These are phyloP conservation scores for Rhinoderma darwinii DNA, from an alignment of 2,113 vertebrate genomes.

Conservation along the genomic window DNA sequence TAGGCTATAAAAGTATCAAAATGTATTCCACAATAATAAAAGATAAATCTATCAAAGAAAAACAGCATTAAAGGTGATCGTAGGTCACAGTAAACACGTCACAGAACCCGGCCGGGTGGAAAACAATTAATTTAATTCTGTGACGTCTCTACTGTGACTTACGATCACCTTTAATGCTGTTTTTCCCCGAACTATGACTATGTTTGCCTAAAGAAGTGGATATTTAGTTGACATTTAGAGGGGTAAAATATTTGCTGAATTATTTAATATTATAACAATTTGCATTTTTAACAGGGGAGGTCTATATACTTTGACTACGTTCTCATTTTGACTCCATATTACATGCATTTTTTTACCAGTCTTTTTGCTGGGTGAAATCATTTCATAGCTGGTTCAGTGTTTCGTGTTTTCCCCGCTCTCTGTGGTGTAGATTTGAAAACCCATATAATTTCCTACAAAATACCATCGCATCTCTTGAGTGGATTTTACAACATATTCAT, in stretches of 20 bases:
- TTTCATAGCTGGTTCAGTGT: background rate
- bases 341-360: background rate
- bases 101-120: too few relatives aligned
- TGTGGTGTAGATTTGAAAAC: slow-evolving; percentile 39
- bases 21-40: too few relatives aligned
- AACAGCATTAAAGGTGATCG: too few relatives aligned
- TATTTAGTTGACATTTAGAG: too few relatives aligned
- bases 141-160: too few relatives aligned
- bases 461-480: slow-evolving; percentile 41
- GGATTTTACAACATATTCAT: slow-evolving; percentile 51
- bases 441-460: slow-evolving; percentile 54
- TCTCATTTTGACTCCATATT: background rate
- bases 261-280: background rate
- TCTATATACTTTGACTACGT: background rate
- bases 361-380: background rate
- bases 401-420: slow-evolving; percentile 26
- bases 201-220: too few relatives aligned
- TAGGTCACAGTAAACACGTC: too few relatives aligned
- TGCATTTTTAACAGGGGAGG: background rate
- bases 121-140: too few relatives aligned
- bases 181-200: too few relatives aligned
- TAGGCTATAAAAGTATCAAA: too few relatives aligned
- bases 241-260: background rate
- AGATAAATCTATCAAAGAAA: too few relatives aligned
- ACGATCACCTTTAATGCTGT: too few relatives aligned